Base-by-base conservation (phyloP, 2,113 vertebrate species). In the Girardinichthys multiradiatus region DNA sequence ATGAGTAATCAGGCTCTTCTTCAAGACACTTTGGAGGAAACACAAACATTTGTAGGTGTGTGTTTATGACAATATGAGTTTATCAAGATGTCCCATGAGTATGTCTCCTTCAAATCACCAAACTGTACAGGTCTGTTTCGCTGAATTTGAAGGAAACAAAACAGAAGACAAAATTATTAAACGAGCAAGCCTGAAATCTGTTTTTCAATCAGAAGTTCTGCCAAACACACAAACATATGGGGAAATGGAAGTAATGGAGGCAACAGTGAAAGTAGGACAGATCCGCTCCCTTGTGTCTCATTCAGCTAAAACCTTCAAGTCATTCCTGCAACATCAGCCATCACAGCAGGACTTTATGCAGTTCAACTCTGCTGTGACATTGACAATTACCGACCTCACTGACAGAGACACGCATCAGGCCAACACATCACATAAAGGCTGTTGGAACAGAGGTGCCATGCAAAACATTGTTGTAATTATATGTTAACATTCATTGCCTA, bases 181-280 rank as follows among this genome's bases (percentile, higher is more conserved):
- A 51, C 21, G 3, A 6, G 21, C 48, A 51, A 24, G 19, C 19
- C 48, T 24, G 19, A 51, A 51, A 51, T 6, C 48, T 51, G 21
- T 51, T 51, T n/a, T 51, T 24, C 48, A 51, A 21, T 24, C 48
- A 51, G 45, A 24, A 51, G 45, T 51, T 51, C 39, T 51, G 45
- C 45, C 45, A 9, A 51, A 51, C 48, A 21, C 48, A 24, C 21
- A 51, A 51, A 51, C 48, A 51, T 24, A 21, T 21, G 35, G 35
- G 35, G 35, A 35, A 35, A 35, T 35, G 35, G 35, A 35, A 35
- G 35, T 35, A n/a, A n/a, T n/a, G 45, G 39, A 45, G 42, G 15
- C 14, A 45, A 45, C 42, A 51, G 48, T 57, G 58, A 79, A 90
- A 81, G 39, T 80, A 70, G 78, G 82, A 66, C 81, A 81, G 64